phyloP scores from a whole-genome alignment of 2,113 vertebrate genomes.

The Sus scrofa region T2T-Sscrofa CM000816.6:50166001-50166500 shows the following conservation, averaged over 20 bases:
- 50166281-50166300: background rate
- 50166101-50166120: background rate
- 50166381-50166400: background rate
- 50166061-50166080: background rate
- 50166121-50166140: background rate
- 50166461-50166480: background rate
- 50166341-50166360: background rate
- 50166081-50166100: background rate
- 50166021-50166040: background rate
- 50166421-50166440: background rate
- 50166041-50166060: background rate
- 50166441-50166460: background rate
- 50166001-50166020: background rate
- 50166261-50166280: slow-evolving; percentile 7
- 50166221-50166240: background rate
- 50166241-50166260: background rate
- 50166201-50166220: background rate
- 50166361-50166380: background rate
- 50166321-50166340: background rate
- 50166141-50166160: background rate
- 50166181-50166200: background rate
- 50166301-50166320: background rate
- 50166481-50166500: background rate
- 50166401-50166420: background rate
- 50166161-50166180: background rate